Conservation (phyloP, 2,888 invertebrate genomes). For the Tenthredo scrophulariae region DNA sequence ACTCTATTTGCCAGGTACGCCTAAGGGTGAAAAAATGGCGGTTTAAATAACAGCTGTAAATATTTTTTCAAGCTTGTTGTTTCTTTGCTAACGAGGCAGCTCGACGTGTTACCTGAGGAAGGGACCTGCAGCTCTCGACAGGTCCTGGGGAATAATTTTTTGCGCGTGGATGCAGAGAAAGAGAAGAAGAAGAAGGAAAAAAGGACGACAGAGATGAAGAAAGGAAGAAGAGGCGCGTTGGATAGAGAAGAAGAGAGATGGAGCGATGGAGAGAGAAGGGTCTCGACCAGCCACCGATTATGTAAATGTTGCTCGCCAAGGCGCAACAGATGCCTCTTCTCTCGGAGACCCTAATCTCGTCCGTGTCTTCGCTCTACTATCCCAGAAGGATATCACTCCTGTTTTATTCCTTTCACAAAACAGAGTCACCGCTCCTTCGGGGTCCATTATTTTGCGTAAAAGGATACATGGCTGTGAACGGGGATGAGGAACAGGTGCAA, state of each 20-base stretch:
- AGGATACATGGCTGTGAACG: neutral
- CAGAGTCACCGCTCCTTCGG: conserved; percentile 30
- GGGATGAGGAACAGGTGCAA: conserved; percentile 18
- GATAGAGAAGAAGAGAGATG: neutral
- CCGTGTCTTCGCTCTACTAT: conserved; percentile 49
- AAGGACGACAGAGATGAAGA: neutral
- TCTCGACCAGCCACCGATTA: conserved; percentile 67
- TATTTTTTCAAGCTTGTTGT: conserved; percentile 17
- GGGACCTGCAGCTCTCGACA: conserved; percentile 16
- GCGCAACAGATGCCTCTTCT: conserved; percentile 75
- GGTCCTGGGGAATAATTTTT: conserved; percentile 41
- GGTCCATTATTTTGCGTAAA: conserved; percentile 12
- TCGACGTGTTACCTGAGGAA: conserved; percentile 23
- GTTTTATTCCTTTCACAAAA: conserved; percentile 29
- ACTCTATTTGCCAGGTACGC: neutral
- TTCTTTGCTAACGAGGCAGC: conserved; percentile 34
- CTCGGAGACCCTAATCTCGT: conserved; percentile 47
- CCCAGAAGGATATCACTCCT: conserved; percentile 52
- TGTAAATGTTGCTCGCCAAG: conserved; percentile 76
- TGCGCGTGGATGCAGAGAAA: neutral
- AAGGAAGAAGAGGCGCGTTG: neutral
- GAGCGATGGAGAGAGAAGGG: conserved; percentile 35
- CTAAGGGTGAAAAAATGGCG: neutral
- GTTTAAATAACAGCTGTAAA: neutral
- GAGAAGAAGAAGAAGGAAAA: neutral